Conservation (phyloP, 2,888 invertebrate species). For the Tolmerus cingulatus region DNA sequence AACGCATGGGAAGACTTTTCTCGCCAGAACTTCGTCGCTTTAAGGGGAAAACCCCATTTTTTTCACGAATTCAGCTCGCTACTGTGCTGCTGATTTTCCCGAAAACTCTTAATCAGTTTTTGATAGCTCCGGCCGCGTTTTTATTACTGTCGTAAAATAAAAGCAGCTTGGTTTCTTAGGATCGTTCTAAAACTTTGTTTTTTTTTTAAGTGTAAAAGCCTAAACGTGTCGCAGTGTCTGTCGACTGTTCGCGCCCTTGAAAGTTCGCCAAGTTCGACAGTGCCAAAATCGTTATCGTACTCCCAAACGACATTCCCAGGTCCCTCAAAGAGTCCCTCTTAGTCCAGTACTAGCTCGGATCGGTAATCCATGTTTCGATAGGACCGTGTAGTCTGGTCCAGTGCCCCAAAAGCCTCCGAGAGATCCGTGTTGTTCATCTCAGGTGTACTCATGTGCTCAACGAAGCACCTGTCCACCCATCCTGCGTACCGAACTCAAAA, state of each 20-base stretch:
- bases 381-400: background rate
- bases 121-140: conserved; percentile 47
- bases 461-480: background rate
- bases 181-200: background rate
- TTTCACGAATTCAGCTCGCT: conserved; percentile 43
- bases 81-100: conserved; percentile 42
- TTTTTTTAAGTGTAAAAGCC: background rate
- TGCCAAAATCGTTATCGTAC: background rate
- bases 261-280: background rate
- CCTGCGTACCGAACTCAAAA: conserved; percentile 11
- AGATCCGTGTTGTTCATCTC: conserved; percentile 1
- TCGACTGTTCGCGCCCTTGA: conserved; percentile 27
- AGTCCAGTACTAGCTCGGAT: background rate
- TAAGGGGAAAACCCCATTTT: conserved; percentile 47
- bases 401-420: background rate
- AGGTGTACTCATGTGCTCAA: conserved; percentile 32
- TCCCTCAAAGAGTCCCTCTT: background rate
- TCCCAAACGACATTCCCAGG: background rate
- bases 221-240: background rate
- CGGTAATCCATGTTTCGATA: background rate
- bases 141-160: conserved; percentile 26
- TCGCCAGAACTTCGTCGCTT: conserved; percentile 38
- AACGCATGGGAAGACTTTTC: conserved; percentile 45
- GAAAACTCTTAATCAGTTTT: conserved; percentile 47
- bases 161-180: background rate